Evolutionary conservation across 2,797 vertebrate species (phyloP).

Genomic region (Garrulus glandarius): DNA sequence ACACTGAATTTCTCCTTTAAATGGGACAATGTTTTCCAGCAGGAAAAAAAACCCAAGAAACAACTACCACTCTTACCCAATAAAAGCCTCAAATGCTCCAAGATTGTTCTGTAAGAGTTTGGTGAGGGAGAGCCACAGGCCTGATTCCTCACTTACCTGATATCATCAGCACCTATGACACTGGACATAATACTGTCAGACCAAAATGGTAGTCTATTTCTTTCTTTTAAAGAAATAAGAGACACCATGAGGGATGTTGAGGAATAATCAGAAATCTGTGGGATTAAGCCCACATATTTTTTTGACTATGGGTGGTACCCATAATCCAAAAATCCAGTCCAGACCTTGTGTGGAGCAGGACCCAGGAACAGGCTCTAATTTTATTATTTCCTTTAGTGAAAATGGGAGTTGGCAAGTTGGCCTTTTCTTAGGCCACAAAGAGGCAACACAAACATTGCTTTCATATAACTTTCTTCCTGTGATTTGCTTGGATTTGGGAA

Average conservation of each 20-base stretch:
- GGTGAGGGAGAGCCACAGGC: not conserved
- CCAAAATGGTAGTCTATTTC: not conserved
- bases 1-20: not conserved
- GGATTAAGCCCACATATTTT: not conserved
- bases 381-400: not conserved
- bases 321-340: not conserved
- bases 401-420: not conserved
- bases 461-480: not conserved
- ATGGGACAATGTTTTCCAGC: not conserved
- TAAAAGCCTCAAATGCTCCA: not conserved
- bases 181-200: not conserved
- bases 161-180: not conserved
- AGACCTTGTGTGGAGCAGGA: not conserved
- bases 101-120: not conserved
- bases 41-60: fast-evolving
- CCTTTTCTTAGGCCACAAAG: not conserved
- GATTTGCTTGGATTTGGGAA: not conserved
- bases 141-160: not conserved
- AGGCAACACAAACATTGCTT: not conserved
- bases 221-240: not conserved
- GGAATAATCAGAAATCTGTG: not conserved
- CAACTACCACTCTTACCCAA: not conserved
- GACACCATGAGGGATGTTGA: not conserved
- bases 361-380: not conserved
- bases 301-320: not conserved